Base-by-base conservation (phyloP, 2,797 vertebrate species). In the Lemur catta region DNA sequence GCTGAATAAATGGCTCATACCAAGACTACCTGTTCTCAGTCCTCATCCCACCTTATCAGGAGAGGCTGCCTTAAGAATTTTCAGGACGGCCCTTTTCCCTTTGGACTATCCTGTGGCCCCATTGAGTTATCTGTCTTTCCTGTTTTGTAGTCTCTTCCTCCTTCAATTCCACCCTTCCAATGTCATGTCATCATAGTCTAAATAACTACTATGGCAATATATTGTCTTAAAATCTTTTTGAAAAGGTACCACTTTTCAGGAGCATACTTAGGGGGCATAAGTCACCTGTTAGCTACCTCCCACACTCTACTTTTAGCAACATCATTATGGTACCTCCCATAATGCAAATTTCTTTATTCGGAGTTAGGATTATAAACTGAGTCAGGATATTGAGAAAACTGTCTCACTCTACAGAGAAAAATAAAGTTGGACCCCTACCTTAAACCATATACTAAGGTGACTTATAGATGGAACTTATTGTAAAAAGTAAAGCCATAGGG, bases 361-460 rank as follows among this genome's bases (percentile, higher is more conserved):
- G 46, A 78, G 28, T 72, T 95, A 85, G 30, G 8, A 41, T 63
- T 87, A 50, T 87, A 92, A 79, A 67, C 9, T 75, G 33, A 93
- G 6, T 46, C 24, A 61, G 18, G 41, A 76, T 90, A 46, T 30
- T 90, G 69, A 95, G 75, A 90, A 94, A 97, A 80, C 22, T 35
- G 10, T 76, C 38, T 93, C 4, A 79, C 10, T 67, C 67, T 85
- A 67, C 2, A 84, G 41, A 59, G 50, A 93, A 93, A 95, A 86
- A 74, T 85, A 33, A 86, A 90, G 22, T 63, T 52, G 48, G 28
- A 89, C 57, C 20, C 1, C 24, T 84, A 80, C 13, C 8, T 61
- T 57, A 91, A 84, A 43, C 22, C 22, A 46, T 48, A 78, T 11
- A 78, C 14, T 91, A 96, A 93, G 33, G 18, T 93, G 75, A 82